Percentiles rank a stretch among this genome's conserved stretches.
phyloP scores from a whole-genome alignment of 2,888 invertebrate genomes.

The Temnothorax ravouxi region DNA sequence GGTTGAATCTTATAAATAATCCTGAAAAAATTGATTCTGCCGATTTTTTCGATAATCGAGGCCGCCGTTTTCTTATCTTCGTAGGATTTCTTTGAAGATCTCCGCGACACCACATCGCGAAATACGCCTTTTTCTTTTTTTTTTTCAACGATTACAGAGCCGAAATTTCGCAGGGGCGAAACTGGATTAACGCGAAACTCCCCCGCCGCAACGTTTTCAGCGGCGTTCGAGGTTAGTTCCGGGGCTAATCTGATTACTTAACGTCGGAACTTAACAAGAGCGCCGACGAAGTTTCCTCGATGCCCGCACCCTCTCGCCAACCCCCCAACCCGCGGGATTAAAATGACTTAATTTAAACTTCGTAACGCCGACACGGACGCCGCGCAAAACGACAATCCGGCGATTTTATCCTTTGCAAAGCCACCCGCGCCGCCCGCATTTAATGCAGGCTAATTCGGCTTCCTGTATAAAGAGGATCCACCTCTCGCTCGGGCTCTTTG shows the following conservation, averaged over 20 bases:
- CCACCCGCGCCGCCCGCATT: constrained; percentile 57
- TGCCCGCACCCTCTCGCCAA: constrained; percentile 7
- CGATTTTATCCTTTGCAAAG: constrained; percentile 67
- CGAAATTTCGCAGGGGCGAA: constrained; percentile 62
- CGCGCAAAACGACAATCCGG: constrained; percentile 67
- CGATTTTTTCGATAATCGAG: not conserved
- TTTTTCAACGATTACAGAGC: constrained; percentile 68
- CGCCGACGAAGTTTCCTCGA: constrained; percentile 65
- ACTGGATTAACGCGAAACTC: constrained; percentile 69
- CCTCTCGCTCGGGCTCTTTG: not conserved
- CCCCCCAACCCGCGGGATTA: constrained; percentile 64
- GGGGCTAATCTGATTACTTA: constrained; percentile 76
- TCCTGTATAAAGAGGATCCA: constrained; percentile 9
- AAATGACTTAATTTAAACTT: constrained; percentile 77
- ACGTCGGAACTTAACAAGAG: constrained; percentile 74
- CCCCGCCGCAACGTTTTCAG: constrained; percentile 68
- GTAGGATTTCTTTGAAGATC: not conserved
- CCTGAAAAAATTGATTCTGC: not conserved
- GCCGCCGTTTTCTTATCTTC: not conserved
- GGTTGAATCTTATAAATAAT: not conserved
- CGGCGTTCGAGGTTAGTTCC: constrained; percentile 72
- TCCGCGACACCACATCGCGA: not conserved
- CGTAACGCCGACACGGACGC: constrained; percentile 62
- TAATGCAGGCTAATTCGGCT: constrained; percentile 62
- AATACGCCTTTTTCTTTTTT: constrained; percentile 44